Evolutionary conservation across 2,888 invertebrate species (phyloP).

Genomic region (Vesta saturnalis): DNA sequence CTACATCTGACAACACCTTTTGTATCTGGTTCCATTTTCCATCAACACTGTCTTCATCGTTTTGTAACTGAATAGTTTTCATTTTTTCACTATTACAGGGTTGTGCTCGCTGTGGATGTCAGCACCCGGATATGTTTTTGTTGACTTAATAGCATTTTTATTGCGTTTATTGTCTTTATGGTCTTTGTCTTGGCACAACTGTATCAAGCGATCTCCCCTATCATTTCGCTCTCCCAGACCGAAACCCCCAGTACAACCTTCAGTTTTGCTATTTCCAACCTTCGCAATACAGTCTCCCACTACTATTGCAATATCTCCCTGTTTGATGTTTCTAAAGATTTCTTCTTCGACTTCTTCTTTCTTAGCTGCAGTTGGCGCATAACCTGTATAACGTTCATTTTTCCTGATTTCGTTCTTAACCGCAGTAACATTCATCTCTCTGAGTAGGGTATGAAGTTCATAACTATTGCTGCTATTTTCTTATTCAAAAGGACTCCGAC

Average conservation of each 20-base stretch:
- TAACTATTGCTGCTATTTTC: neutral
- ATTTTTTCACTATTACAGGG: neutral
- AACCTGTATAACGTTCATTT: neutral
- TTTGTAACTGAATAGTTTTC: neutral
- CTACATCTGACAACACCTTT: neutral
- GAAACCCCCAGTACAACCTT: neutral
- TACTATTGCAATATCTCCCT: neutral
- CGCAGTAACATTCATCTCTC: neutral
- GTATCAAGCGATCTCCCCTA: neutral
- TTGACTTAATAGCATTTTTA: no score
- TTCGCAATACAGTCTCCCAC: neutral
- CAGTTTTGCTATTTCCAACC: neutral
- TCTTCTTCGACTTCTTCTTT: neutral
- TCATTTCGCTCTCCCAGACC: neutral
- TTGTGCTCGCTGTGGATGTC: neutral
- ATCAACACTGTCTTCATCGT: neutral
- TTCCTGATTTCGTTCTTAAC: neutral
- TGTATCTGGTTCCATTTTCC: neutral
- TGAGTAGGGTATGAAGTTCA: neutral
- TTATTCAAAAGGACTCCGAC: neutral
- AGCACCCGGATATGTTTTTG: neutral
- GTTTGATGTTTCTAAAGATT: conserved; percentile 17
- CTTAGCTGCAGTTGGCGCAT: neutral
- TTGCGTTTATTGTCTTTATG: neutral
- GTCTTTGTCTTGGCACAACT: neutral